phyloP scores from a whole-genome alignment of 2,797 vertebrate species.

The Sebastes cheni region DNA sequence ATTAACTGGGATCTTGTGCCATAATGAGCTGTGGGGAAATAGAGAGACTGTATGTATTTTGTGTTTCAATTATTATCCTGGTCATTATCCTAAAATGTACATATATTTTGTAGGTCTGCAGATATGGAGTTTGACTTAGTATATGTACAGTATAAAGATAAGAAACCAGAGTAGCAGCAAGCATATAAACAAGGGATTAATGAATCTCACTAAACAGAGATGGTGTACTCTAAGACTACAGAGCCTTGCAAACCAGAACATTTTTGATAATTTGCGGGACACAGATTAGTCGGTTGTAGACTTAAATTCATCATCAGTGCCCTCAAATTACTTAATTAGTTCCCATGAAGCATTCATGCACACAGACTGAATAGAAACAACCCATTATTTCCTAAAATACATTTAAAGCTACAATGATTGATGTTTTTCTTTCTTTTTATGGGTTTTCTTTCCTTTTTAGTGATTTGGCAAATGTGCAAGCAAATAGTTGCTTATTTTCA shows the following conservation, averaged over 20 bases:
- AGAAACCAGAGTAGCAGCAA: neutral
- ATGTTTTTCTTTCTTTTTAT: neutral
- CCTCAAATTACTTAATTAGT: neutral
- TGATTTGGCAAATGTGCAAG: neutral
- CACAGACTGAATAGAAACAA: neutral
- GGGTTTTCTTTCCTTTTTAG: neutral
- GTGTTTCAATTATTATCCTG: constrained; percentile 3
- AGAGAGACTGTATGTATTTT: constrained; percentile 6
- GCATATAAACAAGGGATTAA: neutral
- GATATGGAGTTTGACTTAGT: neutral
- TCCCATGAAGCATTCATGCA: neutral
- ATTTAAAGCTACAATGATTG: neutral
- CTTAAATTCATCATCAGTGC: neutral
- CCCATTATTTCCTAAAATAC: neutral
- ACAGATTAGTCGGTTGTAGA: neutral
- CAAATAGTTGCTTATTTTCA: neutral
- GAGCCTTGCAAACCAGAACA: neutral
- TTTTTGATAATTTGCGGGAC: neutral
- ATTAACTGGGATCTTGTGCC: constrained; percentile 37
- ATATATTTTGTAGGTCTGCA: neutral
- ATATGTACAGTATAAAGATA: neutral
- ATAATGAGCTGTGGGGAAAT: constrained; percentile 19
- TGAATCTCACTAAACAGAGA: neutral
- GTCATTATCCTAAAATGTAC: neutral
- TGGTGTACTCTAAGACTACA: neutral